phyloP scores from a whole-genome alignment of 2,888 invertebrate genomes.

The Drosophila flavopinicola region DNA sequence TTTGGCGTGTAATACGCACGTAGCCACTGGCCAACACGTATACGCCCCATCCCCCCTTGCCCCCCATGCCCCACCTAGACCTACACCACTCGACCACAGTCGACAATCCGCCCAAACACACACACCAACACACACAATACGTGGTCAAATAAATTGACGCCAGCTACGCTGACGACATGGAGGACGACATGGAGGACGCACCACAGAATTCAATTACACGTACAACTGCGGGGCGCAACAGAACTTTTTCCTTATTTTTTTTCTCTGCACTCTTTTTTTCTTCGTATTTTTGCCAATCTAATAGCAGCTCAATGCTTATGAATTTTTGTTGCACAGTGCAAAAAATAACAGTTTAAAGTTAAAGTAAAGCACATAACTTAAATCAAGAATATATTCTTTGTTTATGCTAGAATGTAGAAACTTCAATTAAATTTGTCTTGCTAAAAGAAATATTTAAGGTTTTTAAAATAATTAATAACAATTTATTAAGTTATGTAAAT shows the following conservation, averaged over 20 bases:
- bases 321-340: constrained; percentile 7
- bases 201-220: constrained; percentile 71
- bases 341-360: no score
- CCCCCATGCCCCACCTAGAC: constrained; percentile 5
- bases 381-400: no score
- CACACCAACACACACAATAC: constrained; percentile 53
- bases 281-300: no score
- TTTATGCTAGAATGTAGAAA: no score
- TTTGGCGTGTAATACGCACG: constrained; percentile 76
- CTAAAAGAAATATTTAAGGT: no score
- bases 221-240: constrained; percentile 46
- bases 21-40: constrained; percentile 53
- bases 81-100: constrained; percentile 15
- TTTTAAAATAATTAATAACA: no score
- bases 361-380: no score
- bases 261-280: constrained; percentile 16
- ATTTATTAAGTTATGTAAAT: no score
- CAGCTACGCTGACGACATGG: constrained; percentile 46
- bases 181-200: constrained; percentile 17
- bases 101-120: constrained; percentile 36
- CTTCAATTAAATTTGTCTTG: no score
- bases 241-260: constrained; percentile 26
- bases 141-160: constrained; percentile 78
- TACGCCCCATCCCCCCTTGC: neutral
- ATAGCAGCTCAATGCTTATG: no score